Base-by-base conservation (phyloP, 2,888 invertebrate species). In the Aproaerema taeniolella region DNA sequence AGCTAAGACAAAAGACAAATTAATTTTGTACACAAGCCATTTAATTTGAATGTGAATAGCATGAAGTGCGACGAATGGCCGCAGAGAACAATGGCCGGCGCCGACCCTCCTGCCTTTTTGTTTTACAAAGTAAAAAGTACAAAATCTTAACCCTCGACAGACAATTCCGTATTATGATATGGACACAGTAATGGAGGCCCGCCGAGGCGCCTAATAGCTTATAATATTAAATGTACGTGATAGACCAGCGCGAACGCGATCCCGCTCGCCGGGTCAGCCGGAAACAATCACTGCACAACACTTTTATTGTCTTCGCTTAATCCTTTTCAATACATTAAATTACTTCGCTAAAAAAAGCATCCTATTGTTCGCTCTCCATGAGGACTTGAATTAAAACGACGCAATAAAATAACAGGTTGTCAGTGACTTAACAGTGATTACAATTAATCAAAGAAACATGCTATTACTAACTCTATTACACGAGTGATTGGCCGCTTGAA, bases 21-120 rank as follows among this genome's bases (percentile, higher is more conserved):
- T 85, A 86, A 86, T 85, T 82, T 83, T 80, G 82, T 85, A 86
- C 85, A 81, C 83, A 74, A 73, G 72, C 74, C 81, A 80, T 85
- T 86, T 86, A 85, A 86, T 86, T 86, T 85, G 80, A 86, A 85
- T 85, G 82, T 81, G 85, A 86, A 85, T 85, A 85, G 83, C 86
- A 75, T 85, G 86, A 83, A 85, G 83, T 85, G 86, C 81, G 82
- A 81, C 86, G 86, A 85, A 85, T 85, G 81, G 81, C 68, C 74
- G 67, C 58, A 59, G 78, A 79, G 81, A 85, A 85, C 85, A 86
- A 85, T 85, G 71, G 73, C 73, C 80, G 85, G 83, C 83, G 83
- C 85, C 82, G 83, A 68, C 71, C 66, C 61, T 54, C 66, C 67
- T 71, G 70, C 69, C 80, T 80, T 85, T 82, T 83, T 82, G 76